phyloP scores from a whole-genome alignment of 1,140 invertebrate genomes.

The Elymnias hypermnestra region DNA sequence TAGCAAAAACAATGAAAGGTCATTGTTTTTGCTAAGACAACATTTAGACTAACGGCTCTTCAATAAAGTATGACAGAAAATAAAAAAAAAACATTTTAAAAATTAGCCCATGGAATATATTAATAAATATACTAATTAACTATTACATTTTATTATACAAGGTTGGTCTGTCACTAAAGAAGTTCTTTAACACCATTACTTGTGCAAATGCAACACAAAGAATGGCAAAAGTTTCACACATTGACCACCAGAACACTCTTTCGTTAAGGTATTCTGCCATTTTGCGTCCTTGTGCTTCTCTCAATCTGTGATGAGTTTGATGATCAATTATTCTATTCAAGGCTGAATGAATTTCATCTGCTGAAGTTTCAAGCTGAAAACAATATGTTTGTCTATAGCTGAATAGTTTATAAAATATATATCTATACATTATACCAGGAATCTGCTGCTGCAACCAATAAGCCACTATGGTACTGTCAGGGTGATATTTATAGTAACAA shows the following conservation, averaged over 20 bases:
- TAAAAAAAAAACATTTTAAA: background rate
- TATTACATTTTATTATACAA: constrained; percentile 54
- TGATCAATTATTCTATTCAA: constrained; percentile 92
- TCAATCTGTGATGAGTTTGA: constrained; percentile 96
- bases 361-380: constrained; percentile 92
- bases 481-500: no score
- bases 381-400: background rate
- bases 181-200: constrained; percentile 94
- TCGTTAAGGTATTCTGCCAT: constrained; percentile 97
- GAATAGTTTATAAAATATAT: background rate
- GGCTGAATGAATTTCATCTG: constrained; percentile 91
- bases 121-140: constrained; percentile 46
- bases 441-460: no score
- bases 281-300: constrained; percentile 95
- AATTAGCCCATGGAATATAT: constrained; percentile 31
- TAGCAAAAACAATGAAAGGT: no score
- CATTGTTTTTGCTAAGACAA: no score
- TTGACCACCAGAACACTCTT: constrained; percentile 94
- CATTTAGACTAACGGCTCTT: no score
- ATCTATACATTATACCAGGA: no score
- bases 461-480: no score
- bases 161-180: constrained; percentile 91
- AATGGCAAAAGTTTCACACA: constrained; percentile 91
- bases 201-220: constrained; percentile 91
- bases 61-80: background rate